Evolutionary conservation across 2,113 vertebrate genomes (phyloP).

Genomic region (Trachemys scripta): DNA sequence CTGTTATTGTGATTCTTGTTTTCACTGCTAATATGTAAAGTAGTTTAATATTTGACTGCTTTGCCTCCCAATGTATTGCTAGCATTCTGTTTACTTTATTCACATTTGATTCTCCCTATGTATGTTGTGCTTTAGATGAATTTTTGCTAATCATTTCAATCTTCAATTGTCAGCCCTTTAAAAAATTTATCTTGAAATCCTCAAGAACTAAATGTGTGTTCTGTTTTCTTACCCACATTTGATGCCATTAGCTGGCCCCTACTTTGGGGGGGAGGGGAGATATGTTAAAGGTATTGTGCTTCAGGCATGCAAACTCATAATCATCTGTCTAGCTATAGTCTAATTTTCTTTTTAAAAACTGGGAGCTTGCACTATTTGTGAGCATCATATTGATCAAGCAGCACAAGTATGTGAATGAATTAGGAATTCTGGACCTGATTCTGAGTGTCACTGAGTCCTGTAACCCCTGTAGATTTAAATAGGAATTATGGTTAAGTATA

Average conservation of each 20-base stretch:
- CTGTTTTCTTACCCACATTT: background rate
- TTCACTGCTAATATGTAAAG: background rate
- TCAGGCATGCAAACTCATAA: background rate
- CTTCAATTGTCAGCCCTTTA: background rate
- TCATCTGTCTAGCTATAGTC: background rate
- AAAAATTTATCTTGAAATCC: background rate
- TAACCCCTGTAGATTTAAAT: background rate
- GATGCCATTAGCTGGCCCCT: background rate
- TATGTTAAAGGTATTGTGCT: background rate
- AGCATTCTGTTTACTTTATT: background rate
- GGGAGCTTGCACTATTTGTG: background rate
- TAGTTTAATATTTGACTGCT: background rate
- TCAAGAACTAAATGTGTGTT: background rate
- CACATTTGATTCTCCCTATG: background rate
- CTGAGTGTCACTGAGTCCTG: background rate
- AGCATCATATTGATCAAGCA: background rate
- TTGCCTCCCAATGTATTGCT: background rate
- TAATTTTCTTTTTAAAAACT: background rate
- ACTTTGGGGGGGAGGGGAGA: background rate
- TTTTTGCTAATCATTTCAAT: background rate
- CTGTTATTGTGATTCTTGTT: background rate
- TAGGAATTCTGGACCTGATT: background rate
- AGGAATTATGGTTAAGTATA: background rate
- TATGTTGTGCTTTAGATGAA: background rate
- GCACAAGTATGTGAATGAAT: accelerated